Evolutionary conservation across 1,140 invertebrate species (phyloP), one percentile per base, ranked within the genome.

Genomic region (Pemphigus obesinymphae): DNA sequence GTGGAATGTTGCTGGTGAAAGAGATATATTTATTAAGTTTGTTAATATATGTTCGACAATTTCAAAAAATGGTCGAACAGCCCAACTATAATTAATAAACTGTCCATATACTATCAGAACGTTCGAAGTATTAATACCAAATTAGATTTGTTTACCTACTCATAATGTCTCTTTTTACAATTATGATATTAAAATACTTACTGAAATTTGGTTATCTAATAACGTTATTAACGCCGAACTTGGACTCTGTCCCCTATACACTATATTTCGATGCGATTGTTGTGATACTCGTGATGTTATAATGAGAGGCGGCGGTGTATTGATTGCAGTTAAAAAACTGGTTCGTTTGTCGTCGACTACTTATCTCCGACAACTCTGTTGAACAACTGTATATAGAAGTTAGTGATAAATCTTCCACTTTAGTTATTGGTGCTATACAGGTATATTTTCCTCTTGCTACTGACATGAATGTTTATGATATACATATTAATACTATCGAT

Each of bases 81-180:
- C 13, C 20, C 61, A n/a, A 8, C 31, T 10, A 37, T 0, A 13
- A 7, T 66, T 13, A 37, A 17, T 17, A 0, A 66, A 66, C 3
- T 37, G 1, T 66, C 61, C 20, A 66, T 84, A 40, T 82, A 66
- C 76, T 82, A 68, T 61, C 29, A 40, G 29, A 66, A 78, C 31
- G 20, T 75, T 34, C 31, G 43, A 29, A 43, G 72, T 50, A 43
- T 75, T 75, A 34, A 50, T 55, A 78, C 50, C 34, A 80, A 80
- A 55, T 37, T 80, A 31, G 29, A 53, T 55, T 55, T 55, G 26
- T 61, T 80, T n/a, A n/a, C n/a, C n/a, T 40, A 61, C 26, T n/a
- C 53, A 53, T 34, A 80, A 80, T 55, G 34, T 80, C 20, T 34
- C 53, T 50, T 34, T 80, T 13, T 58, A 29, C 26, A 29, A 80